Conservation (phyloP, 2,888 invertebrate species). For the Caenorhabditis angaria region DNA sequence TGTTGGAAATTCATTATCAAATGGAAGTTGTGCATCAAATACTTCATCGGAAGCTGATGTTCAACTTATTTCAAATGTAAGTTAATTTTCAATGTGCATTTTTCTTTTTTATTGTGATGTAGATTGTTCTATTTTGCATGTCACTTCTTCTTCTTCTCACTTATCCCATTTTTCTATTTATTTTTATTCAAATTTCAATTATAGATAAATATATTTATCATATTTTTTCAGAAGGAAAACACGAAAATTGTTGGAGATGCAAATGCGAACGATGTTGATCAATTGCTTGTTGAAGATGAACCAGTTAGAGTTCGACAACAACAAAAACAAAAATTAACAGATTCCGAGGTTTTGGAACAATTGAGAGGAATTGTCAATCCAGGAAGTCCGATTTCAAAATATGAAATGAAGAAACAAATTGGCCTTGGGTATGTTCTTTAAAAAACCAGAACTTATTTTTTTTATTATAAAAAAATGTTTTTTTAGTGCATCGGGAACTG, state of each 20-base stretch:
- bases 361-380: constrained; percentile 72
- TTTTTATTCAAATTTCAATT: neutral
- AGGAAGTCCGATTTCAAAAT: constrained; percentile 84
- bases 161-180: constrained; percentile 6
- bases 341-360: constrained; percentile 58
- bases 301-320: constrained; percentile 53
- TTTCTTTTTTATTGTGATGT: neutral
- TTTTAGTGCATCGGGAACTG: constrained; percentile 70
- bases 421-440: constrained; percentile 81
- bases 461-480: neutral
- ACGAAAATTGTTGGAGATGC: constrained; percentile 27
- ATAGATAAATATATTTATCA: neutral
- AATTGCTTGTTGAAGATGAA: constrained; percentile 22
- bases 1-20: constrained; percentile 55
- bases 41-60: constrained; percentile 54
- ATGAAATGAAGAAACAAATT: constrained; percentile 84
- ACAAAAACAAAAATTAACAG: constrained; percentile 55
- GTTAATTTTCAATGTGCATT: constrained; percentile 22
- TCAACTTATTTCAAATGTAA: constrained; percentile 54
- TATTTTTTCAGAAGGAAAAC: constrained; percentile 59
- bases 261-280: constrained; percentile 13
- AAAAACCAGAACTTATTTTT: constrained; percentile 1
- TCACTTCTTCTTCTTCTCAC: constrained; percentile 7
- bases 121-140: constrained; percentile 7
- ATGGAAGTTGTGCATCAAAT: constrained; percentile 53